Evolutionary conservation across 2,888 invertebrate species (phyloP).

Genomic region (Hemicrepidius hirtus): DNA sequence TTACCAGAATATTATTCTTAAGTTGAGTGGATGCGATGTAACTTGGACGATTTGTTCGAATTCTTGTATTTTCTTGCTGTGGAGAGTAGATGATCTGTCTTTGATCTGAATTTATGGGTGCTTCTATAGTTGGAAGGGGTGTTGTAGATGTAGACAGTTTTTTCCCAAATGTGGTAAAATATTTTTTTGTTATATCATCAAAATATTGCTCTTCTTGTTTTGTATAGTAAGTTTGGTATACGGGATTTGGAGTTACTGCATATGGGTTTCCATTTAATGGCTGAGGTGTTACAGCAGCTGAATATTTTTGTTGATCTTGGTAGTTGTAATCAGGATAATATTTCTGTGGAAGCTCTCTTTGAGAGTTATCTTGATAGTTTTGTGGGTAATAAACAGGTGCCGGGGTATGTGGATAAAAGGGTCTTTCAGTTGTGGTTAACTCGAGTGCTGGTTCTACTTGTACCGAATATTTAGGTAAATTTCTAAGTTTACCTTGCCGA

Average conservation of each 20-base stretch:
- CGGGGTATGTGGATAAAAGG: conserved; percentile 55
- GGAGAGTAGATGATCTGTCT: conserved; percentile 12
- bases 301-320: conserved; percentile 70
- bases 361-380: conserved; percentile 63
- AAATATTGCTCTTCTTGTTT: conserved; percentile 82
- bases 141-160: conserved; percentile 76
- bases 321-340: conserved; percentile 74
- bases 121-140: conserved; percentile 59
- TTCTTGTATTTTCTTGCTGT: not conserved
- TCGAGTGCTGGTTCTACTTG: conserved; percentile 70
- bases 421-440: conserved; percentile 63
- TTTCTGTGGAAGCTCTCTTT: conserved; percentile 73
- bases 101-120: conserved; percentile 5
- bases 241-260: conserved; percentile 70
- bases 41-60: conserved; percentile 7
- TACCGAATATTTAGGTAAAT: conserved; percentile 67
- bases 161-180: conserved; percentile 84
- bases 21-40: conserved; percentile 9
- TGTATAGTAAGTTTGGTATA: conserved; percentile 78
- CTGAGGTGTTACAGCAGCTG: conserved; percentile 53
- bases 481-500: conserved; percentile 62
- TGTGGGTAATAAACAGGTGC: conserved; percentile 50
- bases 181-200: conserved; percentile 84
- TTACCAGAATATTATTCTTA: conserved; percentile 76
- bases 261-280: conserved; percentile 37